A percentile compares a stretch with the other conserved stretches of the same genome.
phyloP scores from a whole-genome alignment of 2,888 invertebrate species.

The Brachycybe producta region DNA sequence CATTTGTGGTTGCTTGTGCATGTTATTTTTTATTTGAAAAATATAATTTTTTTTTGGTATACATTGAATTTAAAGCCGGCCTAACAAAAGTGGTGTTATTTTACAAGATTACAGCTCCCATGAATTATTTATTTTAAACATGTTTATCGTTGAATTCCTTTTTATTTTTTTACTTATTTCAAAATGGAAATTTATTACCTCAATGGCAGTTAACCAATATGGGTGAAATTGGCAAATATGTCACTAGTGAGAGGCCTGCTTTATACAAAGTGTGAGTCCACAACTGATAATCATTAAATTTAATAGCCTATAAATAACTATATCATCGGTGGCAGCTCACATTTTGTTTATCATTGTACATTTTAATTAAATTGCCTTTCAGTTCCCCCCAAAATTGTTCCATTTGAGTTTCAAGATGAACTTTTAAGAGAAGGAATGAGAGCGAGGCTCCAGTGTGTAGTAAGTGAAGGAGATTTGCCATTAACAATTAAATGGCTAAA shows the following conservation, averaged over 20 bases:
- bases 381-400: slow-evolving; percentile 22
- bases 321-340: background rate
- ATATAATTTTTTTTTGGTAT: background rate
- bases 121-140: too few species aligned
- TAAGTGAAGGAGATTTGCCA: slow-evolving; percentile 66
- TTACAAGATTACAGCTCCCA: too few species aligned
- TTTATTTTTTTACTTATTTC: too few species aligned
- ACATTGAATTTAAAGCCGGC: background rate
- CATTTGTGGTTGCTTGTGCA: background rate
- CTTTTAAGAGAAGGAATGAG: slow-evolving; percentile 62
- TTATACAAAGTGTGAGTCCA: too few species aligned
- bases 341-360: background rate
- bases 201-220: too few species aligned
- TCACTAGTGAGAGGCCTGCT: too few species aligned
- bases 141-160: too few species aligned
- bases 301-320: background rate
- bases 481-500: slow-evolving; percentile 67
- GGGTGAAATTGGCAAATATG: too few species aligned
- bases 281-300: background rate
- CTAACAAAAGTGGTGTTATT: too few species aligned
- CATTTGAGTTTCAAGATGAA: slow-evolving; percentile 22
- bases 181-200: too few species aligned
- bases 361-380: slow-evolving; percentile 8
- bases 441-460: slow-evolving; percentile 66
- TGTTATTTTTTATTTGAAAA: background rate